Evolutionary conservation across 2,113 vertebrate genomes (phyloP), one percentile per base, ranked within the genome.

Genomic region (Alligator sinensis): DNA sequence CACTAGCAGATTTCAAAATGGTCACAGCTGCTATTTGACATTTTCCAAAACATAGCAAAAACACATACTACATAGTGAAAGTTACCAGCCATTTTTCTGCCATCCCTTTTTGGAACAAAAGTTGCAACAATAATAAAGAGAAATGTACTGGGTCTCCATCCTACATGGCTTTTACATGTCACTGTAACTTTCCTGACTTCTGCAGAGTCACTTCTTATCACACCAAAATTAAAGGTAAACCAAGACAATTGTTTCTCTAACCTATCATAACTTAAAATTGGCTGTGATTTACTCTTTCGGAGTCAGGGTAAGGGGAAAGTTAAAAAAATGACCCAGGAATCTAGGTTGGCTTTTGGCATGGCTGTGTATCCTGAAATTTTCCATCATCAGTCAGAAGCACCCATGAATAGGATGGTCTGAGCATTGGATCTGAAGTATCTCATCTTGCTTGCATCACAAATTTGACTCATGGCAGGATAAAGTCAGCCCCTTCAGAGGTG

Each of bases 361-460:
- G 70, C 81, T 77, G 85, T 28, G 68, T 75, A 82, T 77, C 3
- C 88, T 88, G 9, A 89, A 89, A 81, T 89, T 7, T 3, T 75
- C 1, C 2, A 47, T 88, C 82, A 90, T 27, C n/a, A 77, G 47
- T 7, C 66, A 90, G 47, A 87, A 88, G 84, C 80, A 34, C 22
- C 66, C 82, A 82, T 80, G 86, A 92, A 90, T 24, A 84, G 70
- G 76, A 89, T 82, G 91, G 88, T 19, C 76, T 94, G 66, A 94
- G 74, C 76, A 92, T 1, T 2, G n/a, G 34, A 75, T 55, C 30
- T 13, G 72, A 94, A 91, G 86, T 74, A 84, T 12, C 22, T 81
- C 54, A 13, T 66, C 60, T 61, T 86, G 57, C 16, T 88, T 61
- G 84, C 79, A 94, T 77, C 15, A 62, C 63, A 81, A n/a, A 54